These are phyloP conservation scores for Schlechtendalia chinensis DNA, from an alignment of 1,140 invertebrate species.

Conservation along the genomic window DNA sequence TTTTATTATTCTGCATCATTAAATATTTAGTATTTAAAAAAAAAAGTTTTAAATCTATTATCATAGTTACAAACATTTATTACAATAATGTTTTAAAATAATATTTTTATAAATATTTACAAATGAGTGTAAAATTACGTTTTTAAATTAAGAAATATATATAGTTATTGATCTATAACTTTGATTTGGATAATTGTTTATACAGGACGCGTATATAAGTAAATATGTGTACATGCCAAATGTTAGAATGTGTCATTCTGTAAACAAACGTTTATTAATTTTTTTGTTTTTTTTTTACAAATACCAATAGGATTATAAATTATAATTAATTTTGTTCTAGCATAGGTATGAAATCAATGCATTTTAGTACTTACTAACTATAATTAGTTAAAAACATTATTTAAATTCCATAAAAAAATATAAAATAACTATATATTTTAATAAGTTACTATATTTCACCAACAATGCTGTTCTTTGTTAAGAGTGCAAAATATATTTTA, in stretches of 20 bases:
- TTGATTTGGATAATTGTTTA: background rate
- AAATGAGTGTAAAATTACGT: background rate
- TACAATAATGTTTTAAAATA: background rate
- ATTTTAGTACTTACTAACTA: background rate
- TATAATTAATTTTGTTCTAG: too few species aligned
- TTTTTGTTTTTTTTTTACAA: too few species aligned
- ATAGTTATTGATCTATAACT: background rate
- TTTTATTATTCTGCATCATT: background rate
- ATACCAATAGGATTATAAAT: too few species aligned
- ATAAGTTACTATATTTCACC: background rate
- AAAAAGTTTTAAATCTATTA: background rate
- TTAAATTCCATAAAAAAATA: background rate
- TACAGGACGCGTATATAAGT: background rate
- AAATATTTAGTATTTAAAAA: background rate
- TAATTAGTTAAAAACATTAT: background rate
- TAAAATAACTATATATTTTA: background rate
- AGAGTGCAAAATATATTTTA: background rate
- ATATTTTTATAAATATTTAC: background rate
- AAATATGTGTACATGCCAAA: background rate
- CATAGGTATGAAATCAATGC: background rate
- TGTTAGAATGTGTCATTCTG: background rate
- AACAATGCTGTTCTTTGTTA: background rate
- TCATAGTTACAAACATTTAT: background rate
- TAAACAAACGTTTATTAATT: background rate
- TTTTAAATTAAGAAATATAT: too few species aligned